Percentiles rank a stretch among this genome's conserved stretches.
Evolutionary conservation across 2,888 invertebrate species (phyloP).

Genomic region (Calameuta filiformis): DNA sequence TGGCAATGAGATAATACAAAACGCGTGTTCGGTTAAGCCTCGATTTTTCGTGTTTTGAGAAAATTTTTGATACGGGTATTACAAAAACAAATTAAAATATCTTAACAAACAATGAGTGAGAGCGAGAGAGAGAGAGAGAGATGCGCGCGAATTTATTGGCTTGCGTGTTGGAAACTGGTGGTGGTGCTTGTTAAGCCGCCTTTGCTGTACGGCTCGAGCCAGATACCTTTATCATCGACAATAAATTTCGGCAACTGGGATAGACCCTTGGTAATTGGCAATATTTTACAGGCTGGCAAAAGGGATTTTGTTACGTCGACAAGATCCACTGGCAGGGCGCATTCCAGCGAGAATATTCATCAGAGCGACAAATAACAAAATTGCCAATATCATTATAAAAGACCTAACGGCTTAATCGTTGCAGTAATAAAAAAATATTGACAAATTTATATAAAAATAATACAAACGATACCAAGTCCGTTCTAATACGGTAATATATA

Average conservation of each 20-base stretch:
- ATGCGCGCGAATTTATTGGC: slow-evolving; percentile 43
- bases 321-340: background rate
- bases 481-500: background rate
- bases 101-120: background rate
- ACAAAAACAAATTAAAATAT: background rate
- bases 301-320: background rate
- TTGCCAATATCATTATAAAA: background rate
- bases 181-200: slow-evolving; percentile 46
- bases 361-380: background rate
- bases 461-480: background rate
- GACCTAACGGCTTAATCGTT: background rate
- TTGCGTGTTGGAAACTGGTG: slow-evolving; percentile 41
- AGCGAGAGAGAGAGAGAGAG: background rate
- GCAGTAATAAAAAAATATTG: background rate
- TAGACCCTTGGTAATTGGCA: slow-evolving; percentile 46
- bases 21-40: background rate
- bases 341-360: background rate
- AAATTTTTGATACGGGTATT: background rate
- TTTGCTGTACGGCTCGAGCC: slow-evolving; percentile 33
- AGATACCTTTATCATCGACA: slow-evolving; percentile 54
- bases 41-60: background rate
- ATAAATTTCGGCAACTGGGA: slow-evolving; percentile 51
- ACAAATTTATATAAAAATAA: background rate
- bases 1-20: background rate
- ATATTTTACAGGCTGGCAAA: slow-evolving; percentile 39